Base-by-base conservation (phyloP, 2,113 vertebrate species). In the Prochilodus magdalenae region DNA sequence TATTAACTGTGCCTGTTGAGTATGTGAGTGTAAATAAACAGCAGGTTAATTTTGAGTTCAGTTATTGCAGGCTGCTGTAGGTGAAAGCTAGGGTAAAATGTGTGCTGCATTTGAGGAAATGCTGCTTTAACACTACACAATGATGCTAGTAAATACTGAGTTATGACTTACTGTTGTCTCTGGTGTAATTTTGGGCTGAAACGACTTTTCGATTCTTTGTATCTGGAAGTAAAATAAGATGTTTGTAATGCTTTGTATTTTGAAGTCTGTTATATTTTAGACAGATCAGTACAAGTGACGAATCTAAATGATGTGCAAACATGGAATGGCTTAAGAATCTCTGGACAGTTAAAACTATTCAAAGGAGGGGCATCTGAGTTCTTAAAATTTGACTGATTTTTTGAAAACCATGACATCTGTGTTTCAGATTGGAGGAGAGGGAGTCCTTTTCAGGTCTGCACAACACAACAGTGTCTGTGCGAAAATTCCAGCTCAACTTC, bases 401-500 rank as follows among this genome's bases (percentile, higher is more conserved):
- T 73, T 8, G 18, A n/a, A 14, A 18, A 53, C 12, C 16, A 55
- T 6, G 6, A 55, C n/a, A n/a, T 49, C 24, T 22, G 3, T 16
- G 2, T 79, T 27, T 73, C 65, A 86, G 85, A 3, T 47, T 81
- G 15, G 73, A 83, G 20, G 84, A 86, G 11, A 76, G 65, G 67
- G 85, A 86, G 15, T 30, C 67, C 1, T 81, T 73, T 20, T 69
- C 85, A 0, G 69, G 49, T 13, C 62, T 86, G 69, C 14, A 55
- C 40, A 77, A 86, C 75, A 51, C 77, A 5, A 69, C 63, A 8
- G 73, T 83, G 36, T 81, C 55, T 29, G 12, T 86, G 4, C 59
- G 55, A 27, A 63, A 80, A 59, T 86, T 77, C 55, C 59, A 77
- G 18, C 55, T 86, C 40, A 69, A 77, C 8, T 86, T 86, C 11